Evolutionary conservation across 2,797 vertebrate genomes (phyloP).

Genomic region (Potorous gilbertii): DNA sequence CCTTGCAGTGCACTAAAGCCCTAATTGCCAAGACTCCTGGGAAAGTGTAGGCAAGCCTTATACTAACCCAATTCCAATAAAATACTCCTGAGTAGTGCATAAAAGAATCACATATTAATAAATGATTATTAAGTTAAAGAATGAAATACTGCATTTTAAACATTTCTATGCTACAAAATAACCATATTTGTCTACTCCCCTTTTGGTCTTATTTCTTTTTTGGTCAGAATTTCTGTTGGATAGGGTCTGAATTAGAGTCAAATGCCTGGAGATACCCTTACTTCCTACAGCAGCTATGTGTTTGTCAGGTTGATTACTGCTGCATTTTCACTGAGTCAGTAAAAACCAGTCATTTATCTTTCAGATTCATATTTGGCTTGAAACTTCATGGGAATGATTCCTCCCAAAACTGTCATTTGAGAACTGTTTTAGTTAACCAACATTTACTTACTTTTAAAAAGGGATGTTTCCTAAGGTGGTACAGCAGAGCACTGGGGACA

Average conservation of each 20-base stretch:
- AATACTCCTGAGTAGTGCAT: background rate
- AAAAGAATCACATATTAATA: background rate
- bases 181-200: background rate
- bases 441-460: background rate
- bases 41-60: background rate
- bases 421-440: background rate
- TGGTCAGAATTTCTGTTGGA: background rate
- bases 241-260: background rate
- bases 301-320: background rate
- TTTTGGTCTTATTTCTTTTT: background rate
- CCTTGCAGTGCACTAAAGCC: background rate
- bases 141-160: background rate
- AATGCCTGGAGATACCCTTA: background rate
- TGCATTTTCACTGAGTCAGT: too few species aligned
- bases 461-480: background rate
- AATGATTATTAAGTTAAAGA: background rate
- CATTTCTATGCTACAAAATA: background rate
- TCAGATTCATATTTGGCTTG: background rate
- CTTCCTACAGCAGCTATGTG: background rate
- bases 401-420: background rate
- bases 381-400: background rate
- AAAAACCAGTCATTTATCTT: background rate
- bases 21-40: background rate
- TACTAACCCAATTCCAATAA: background rate
- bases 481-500: background rate